Percentiles rank a stretch among this genome's conserved stretches.
These are phyloP conservation scores for Chamaetylas fuelleborni DNA, from an alignment of 2,113 vertebrate species.

Conservation along the genomic window DNA sequence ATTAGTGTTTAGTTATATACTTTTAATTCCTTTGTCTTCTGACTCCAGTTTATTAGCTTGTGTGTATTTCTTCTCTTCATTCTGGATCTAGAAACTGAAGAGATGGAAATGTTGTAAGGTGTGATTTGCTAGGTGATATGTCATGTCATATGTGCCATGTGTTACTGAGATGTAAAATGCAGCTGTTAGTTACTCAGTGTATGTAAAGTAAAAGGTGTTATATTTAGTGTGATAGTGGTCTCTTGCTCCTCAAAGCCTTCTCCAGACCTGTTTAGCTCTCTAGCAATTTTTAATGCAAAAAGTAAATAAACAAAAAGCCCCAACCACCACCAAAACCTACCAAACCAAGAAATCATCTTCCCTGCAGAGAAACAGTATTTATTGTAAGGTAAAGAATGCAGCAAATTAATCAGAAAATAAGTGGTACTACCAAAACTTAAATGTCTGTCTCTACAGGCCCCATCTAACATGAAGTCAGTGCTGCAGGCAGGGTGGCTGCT, in stretches of 20 bases:
- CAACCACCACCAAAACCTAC: neutral
- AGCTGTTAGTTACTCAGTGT: neutral
- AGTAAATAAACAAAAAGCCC: neutral
- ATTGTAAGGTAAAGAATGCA: neutral
- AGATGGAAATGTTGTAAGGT: neutral
- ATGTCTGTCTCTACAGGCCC: slow-evolving; percentile 77
- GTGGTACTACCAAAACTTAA: neutral
- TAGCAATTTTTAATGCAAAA: neutral
- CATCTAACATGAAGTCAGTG: slow-evolving; percentile 95
- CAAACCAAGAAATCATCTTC: neutral
- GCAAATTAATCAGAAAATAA: neutral
- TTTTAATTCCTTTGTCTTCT: neutral
- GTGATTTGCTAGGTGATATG: neutral
- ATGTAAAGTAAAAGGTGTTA: neutral
- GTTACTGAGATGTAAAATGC: neutral
- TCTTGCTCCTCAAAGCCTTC: neutral
- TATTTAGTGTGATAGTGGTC: neutral
- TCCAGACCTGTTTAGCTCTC: neutral
- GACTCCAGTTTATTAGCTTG: neutral
- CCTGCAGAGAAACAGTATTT: neutral
- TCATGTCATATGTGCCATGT: neutral
- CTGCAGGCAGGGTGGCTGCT: slow-evolving; percentile 94
- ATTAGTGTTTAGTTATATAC: neutral
- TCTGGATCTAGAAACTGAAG: neutral
- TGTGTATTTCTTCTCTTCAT: neutral